These are phyloP conservation scores for Buathra laborator DNA, from an alignment of 2,888 invertebrate genomes.

Conservation along the genomic window DNA sequence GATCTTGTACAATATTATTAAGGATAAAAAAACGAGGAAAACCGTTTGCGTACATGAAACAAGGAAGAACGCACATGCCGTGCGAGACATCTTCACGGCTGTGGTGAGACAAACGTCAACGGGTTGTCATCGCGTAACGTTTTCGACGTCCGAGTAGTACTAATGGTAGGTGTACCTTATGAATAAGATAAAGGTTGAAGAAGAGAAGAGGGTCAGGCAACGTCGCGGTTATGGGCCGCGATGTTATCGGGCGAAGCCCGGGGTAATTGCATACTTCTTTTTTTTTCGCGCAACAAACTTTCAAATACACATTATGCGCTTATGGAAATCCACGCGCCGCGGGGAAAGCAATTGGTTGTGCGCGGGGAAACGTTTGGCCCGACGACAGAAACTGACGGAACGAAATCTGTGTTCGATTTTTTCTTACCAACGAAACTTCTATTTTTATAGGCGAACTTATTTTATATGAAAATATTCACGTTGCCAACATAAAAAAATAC, in stretches of 20 bases:
- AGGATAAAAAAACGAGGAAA: background rate
- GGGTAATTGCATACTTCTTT: conserved; percentile 62
- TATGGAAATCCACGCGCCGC: conserved; percentile 32
- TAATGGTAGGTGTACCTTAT: conserved; percentile 14
- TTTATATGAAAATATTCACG: too few species aligned
- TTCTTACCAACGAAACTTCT: too few species aligned
- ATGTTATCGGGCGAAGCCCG: conserved; percentile 56
- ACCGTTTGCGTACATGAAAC: background rate
- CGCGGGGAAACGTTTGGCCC: background rate
- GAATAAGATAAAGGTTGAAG: conserved; percentile 30
- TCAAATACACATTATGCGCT: conserved; percentile 42
- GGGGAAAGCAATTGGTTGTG: background rate
- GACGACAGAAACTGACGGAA: conserved; percentile 4
- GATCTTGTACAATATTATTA: background rate
- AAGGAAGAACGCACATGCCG: background rate
- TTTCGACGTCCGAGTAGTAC: background rate
- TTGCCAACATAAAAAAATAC: too few species aligned
- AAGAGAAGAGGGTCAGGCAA: conserved; percentile 59
- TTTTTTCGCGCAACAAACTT: conserved; percentile 49
- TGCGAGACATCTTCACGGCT: conserved; percentile 6
- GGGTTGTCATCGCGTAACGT: conserved; percentile 53
- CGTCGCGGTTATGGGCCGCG: conserved; percentile 53
- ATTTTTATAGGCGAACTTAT: too few species aligned
- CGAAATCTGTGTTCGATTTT: conserved; percentile 1
- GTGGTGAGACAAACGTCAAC: conserved; percentile 45